A percentile compares a stretch with the other conserved stretches of the same genome.
These are phyloP conservation scores for Phycodurus eques DNA, from an alignment of 2,113 vertebrate genomes.

Conservation along the genomic window DNA sequence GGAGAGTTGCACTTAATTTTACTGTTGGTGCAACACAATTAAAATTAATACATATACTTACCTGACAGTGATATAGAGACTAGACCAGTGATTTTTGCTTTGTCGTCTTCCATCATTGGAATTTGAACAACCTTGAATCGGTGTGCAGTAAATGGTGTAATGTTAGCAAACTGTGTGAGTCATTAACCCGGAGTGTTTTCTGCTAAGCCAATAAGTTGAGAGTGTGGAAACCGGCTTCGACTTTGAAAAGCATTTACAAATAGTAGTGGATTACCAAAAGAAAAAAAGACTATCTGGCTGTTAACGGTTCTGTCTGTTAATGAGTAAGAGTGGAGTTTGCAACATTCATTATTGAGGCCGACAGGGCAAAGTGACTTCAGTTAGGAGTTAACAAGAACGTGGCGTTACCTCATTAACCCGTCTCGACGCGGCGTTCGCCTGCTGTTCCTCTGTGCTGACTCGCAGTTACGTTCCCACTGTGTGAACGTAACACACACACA, in stretches of 20 bases:
- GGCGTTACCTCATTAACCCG: constrained; percentile 28
- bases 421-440: constrained; percentile 18
- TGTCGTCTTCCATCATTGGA: neutral
- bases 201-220: neutral
- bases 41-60: neutral
- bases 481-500: constrained; percentile 39
- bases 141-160: neutral
- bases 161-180: neutral
- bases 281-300: neutral
- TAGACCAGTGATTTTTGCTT: neutral
- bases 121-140: neutral
- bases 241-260: neutral
- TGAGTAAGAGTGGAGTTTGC: constrained; percentile 1
- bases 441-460: constrained; percentile 45
- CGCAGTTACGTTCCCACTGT: constrained; percentile 35
- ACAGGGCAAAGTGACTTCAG: neutral
- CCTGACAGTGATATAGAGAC: neutral
- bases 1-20: neutral
- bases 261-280: neutral
- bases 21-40: neutral
- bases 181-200: neutral
- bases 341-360: neutral
- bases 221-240: neutral
- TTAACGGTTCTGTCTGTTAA: neutral
- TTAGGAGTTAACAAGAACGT: constrained; percentile 13